Conservation (phyloP, 1,140 invertebrate genomes). For the Trichonephila inaurata region DNA sequence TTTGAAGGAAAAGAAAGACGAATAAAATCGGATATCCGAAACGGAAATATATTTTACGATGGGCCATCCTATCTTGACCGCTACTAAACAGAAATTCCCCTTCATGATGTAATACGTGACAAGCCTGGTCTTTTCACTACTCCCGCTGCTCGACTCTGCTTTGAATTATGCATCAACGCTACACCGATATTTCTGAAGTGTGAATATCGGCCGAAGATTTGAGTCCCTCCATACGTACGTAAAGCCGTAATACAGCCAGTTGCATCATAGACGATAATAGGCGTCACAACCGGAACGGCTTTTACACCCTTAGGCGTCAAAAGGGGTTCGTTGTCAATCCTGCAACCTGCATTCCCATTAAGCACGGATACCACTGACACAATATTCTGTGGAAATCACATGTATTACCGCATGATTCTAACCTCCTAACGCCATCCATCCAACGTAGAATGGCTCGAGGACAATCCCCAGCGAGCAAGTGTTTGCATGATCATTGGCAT, state of each 20-base stretch:
- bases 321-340: constrained; percentile 60
- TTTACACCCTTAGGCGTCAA: constrained; percentile 33
- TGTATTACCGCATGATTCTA: constrained; percentile 60
- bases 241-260: constrained; percentile 52
- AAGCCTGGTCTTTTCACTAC: constrained; percentile 29
- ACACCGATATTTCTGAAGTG: constrained; percentile 50
- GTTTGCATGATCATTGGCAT: constrained; percentile 68
- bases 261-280: constrained; percentile 60
- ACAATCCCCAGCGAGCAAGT: constrained; percentile 60
- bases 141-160: background rate
- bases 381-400: constrained; percentile 61
- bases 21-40: constrained; percentile 48
- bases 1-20: constrained; percentile 21
- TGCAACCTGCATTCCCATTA: constrained; percentile 32
- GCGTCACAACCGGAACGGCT: constrained; percentile 24
- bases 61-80: constrained; percentile 66
- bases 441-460: constrained; percentile 28
- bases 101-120: constrained; percentile 67
- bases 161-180: constrained; percentile 62
- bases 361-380: constrained; percentile 52
- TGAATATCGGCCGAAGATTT: constrained; percentile 40
- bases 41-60: constrained; percentile 72
- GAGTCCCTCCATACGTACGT: background rate
- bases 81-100: constrained; percentile 65
- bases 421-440: background rate